Percentiles rank a stretch among this genome's conserved stretches.
Evolutionary conservation across 1,140 invertebrate genomes (phyloP).

Genomic region (Aphaenogaster rudis): DNA sequence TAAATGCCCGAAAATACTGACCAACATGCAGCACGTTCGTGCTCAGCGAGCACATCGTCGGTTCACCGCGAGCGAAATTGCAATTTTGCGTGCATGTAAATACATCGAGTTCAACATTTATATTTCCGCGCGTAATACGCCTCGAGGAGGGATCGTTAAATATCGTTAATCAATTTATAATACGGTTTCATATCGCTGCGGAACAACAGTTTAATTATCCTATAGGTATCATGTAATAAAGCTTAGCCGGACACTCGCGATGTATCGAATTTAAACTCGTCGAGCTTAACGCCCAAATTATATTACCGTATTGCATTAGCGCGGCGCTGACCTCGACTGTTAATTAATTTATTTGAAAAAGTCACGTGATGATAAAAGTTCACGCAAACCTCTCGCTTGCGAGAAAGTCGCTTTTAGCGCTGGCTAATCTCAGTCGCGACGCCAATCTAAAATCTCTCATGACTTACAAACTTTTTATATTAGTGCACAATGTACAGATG

Average conservation of each 20-base stretch:
- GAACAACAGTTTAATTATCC: conserved; percentile 54
- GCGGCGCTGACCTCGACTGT: background rate
- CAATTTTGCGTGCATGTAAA: conserved; percentile 37
- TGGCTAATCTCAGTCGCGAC: background rate
- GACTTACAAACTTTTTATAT: background rate
- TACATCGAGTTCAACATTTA: conserved; percentile 23
- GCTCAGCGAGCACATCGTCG: conserved; percentile 11
- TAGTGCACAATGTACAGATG: background rate
- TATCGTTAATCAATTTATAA: conserved; percentile 55
- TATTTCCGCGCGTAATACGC: conserved; percentile 19
- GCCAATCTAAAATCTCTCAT: background rate
- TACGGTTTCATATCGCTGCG: conserved; percentile 3
- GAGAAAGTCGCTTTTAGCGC: background rate
- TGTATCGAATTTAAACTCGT: conserved; percentile 38
- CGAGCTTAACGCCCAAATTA: conserved; percentile 36
- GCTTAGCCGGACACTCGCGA: conserved; percentile 32
- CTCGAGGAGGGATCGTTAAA: conserved; percentile 17
- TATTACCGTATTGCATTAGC: conserved; percentile 30
- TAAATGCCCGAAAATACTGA: conserved; percentile 9
- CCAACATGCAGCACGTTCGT: background rate
- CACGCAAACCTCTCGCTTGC: background rate
- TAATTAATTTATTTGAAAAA: conserved; percentile 26
- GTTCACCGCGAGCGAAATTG: conserved; percentile 47
- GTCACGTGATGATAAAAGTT: background rate
- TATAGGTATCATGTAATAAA: conserved; percentile 33